A percentile compares a stretch with the other conserved stretches of the same genome.
phyloP scores from a whole-genome alignment of 2,797 vertebrate species.

The Catostomus latipinnis region DNA sequence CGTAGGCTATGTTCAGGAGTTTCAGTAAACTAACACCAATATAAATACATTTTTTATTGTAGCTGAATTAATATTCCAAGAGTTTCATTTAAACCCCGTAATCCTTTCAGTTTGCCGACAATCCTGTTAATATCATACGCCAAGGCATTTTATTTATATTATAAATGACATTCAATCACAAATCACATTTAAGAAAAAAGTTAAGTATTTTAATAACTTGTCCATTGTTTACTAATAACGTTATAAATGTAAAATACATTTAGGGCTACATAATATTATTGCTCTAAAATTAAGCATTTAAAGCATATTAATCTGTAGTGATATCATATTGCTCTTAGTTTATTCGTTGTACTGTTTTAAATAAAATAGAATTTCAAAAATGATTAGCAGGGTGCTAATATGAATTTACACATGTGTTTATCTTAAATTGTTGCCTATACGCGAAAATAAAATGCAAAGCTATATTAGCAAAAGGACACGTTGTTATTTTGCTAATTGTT shows the following conservation, averaged over 20 bases:
- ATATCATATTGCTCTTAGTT: neutral
- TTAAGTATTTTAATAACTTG: no score
- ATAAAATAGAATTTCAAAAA: neutral
- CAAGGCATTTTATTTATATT: neutral
- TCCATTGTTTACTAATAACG: neutral
- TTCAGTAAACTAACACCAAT: neutral
- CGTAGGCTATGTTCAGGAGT: no score
- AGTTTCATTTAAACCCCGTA: neutral
- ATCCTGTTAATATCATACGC: neutral
- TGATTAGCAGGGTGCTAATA: neutral
- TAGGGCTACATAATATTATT: no score
- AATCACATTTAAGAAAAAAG: neutral
- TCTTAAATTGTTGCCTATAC: neutral
- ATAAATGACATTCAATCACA: neutral
- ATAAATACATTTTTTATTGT: neutral
- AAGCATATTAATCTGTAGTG: neutral
- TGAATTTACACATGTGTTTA: neutral
- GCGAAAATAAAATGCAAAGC: neutral
- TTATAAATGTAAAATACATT: neutral
- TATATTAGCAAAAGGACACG: neutral
- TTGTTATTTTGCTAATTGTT: neutral
- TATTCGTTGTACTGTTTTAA: neutral
- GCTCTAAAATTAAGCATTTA: neutral
- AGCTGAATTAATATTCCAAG: neutral
- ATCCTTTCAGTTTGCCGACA: neutral